phyloP scores from a whole-genome alignment of 2,888 invertebrate genomes.

The Leucophenga maculata region DNA sequence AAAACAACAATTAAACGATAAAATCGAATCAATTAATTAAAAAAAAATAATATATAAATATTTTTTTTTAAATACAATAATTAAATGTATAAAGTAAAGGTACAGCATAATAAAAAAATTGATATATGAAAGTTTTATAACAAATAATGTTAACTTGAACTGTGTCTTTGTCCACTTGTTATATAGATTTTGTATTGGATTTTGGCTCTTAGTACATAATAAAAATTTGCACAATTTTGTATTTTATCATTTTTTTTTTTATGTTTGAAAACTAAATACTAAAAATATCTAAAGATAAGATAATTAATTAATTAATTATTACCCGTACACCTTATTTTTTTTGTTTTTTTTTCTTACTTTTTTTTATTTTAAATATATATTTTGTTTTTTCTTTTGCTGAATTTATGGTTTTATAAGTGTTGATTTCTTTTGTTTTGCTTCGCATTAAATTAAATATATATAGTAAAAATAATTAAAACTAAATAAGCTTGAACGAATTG shows the following conservation, averaged over 20 bases:
- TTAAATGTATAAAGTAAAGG: not conserved
- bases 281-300: conserved; percentile 25
- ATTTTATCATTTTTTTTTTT: not conserved
- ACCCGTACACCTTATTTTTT: conserved; percentile 35
- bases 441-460: not conserved
- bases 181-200: no score
- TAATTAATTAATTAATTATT: conserved; percentile 15
- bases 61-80: conserved; percentile 4
- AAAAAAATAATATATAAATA: conserved; percentile 31
- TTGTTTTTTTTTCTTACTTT: conserved; percentile 24
- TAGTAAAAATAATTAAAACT: not conserved
- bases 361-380: conserved; percentile 33
- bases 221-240: conserved; percentile 26
- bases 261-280: conserved; percentile 7
- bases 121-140: conserved; percentile 33
- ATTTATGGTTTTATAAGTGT: not conserved
- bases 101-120: not conserved
- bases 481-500: not conserved
- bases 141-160: conserved; percentile 69
- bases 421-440: conserved; percentile 27
- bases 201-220: conserved; percentile 22
- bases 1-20: not conserved
- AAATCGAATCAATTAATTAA: not conserved
- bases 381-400: not conserved
- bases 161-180: conserved; percentile 55